phyloP scores from a whole-genome alignment of 2,888 invertebrate genomes.

The Coleophora deauratella region DNA sequence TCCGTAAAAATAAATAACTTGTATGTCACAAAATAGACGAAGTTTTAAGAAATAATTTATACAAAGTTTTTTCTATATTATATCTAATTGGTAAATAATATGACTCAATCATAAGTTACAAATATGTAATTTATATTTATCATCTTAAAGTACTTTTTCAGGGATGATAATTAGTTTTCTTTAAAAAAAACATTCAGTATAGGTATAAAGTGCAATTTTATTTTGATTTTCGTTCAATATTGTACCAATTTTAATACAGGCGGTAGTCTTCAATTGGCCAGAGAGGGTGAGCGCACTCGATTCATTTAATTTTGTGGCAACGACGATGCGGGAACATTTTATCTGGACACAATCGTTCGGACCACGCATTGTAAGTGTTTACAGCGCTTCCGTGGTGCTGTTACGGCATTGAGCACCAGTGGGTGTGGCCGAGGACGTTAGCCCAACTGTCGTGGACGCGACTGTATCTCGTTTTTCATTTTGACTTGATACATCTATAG shows the following conservation, averaged over 20 bases:
- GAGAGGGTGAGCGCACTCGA: conserved; percentile 60
- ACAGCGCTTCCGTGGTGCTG: conserved; percentile 14
- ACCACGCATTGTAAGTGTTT: conserved; percentile 12
- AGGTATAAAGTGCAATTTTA: no score
- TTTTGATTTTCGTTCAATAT: conserved; percentile 18
- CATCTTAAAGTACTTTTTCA: no score
- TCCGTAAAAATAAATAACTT: no score
- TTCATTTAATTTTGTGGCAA: conserved; percentile 43
- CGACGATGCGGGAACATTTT: conserved; percentile 62
- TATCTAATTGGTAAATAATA: no score
- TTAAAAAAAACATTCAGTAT: no score
- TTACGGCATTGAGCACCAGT: conserved; percentile 1
- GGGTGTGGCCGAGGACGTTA: conserved; percentile 19
- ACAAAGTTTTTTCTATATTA: no score
- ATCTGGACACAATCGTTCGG: conserved; percentile 24
- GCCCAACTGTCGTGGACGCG: conserved; percentile 11
- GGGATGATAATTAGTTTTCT: no score
- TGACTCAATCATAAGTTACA: no score
- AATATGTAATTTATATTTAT: no score
- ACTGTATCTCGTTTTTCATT: no score
- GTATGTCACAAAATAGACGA: no score
- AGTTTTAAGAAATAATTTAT: no score
- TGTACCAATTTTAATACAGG: conserved; percentile 41
- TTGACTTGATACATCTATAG: conserved; percentile 7
- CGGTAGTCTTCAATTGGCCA: conserved; percentile 62